phyloP scores from a whole-genome alignment of 2,113 vertebrate genomes.

The Sorex fumeus region DNA sequence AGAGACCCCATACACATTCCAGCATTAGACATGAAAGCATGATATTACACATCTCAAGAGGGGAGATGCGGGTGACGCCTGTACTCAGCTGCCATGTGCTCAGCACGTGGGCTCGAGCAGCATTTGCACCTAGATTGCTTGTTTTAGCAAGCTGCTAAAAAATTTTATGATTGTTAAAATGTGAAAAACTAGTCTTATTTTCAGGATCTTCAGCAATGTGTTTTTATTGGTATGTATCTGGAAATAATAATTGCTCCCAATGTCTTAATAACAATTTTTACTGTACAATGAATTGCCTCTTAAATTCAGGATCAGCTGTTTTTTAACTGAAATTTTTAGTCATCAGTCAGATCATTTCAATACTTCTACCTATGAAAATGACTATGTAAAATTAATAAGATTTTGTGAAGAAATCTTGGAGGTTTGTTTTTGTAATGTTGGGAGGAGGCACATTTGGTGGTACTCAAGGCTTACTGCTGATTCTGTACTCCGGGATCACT shows the following conservation, averaged over 20 bases:
- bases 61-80: too few species aligned
- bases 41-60: too few species aligned
- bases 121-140: not conserved
- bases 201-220: not conserved
- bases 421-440: not conserved
- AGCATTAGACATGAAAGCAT: too few species aligned
- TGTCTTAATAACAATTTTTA: not conserved
- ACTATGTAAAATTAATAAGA: not conserved
- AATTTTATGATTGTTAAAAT: not conserved
- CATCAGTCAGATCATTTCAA: not conserved
- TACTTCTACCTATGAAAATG: not conserved
- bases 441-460: too few species aligned
- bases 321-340: too few species aligned
- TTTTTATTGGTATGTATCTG: not conserved
- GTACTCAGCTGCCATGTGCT: too few species aligned
- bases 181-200: not conserved
- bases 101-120: too few species aligned
- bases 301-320: too few species aligned
- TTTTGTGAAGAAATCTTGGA: not conserved
- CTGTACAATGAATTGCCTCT: too few species aligned
- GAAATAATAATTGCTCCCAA: conserved; percentile 24
- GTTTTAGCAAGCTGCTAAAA: not conserved
- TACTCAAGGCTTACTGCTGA: too few species aligned
- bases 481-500: not conserved
- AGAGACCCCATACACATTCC: too few species aligned